These are phyloP conservation scores for Carpatolechia fugitivella DNA, from an alignment of 2,888 invertebrate species.

Conservation along the genomic window DNA sequence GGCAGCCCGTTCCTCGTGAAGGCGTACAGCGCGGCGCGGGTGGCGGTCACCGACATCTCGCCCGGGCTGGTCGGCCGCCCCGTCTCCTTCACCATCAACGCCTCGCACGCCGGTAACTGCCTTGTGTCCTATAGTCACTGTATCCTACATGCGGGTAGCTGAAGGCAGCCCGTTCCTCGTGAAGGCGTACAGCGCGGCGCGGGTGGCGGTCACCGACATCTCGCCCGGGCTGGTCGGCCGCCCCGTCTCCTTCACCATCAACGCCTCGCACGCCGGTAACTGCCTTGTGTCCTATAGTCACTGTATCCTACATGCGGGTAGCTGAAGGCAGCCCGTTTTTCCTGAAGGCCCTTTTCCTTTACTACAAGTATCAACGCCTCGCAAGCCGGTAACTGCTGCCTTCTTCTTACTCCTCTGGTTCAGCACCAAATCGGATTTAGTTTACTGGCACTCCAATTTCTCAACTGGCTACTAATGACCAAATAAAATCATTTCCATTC, in stretches of 20 bases:
- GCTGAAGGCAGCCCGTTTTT: conserved; percentile 97
- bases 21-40: conserved; percentile 96
- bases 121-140: no score
- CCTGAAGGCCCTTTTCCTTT: conserved; percentile 96
- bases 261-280: conserved; percentile 84
- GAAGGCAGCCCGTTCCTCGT: conserved; percentile 97
- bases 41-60: conserved; percentile 96
- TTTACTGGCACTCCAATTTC: no score
- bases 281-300: no score
- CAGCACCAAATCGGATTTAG: no score
- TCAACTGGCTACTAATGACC: no score
- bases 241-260: conserved; percentile 96
- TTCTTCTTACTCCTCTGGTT: no score
- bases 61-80: conserved; percentile 95
- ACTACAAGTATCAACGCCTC: conserved; percentile 93
- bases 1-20: conserved; percentile 97
- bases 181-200: conserved; percentile 96
- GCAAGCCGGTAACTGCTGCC: conserved; percentile 82
- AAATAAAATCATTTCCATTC: no score
- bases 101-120: conserved; percentile 84
- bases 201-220: conserved; percentile 97
- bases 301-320: no score
- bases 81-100: conserved; percentile 95
- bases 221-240: conserved; percentile 94
- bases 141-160: no score